Percentiles rank a stretch among this genome's conserved stretches.
These are phyloP conservation scores for Osedax fenrisi DNA, from an alignment of 2,888 invertebrate species.

Conservation along the genomic window DNA sequence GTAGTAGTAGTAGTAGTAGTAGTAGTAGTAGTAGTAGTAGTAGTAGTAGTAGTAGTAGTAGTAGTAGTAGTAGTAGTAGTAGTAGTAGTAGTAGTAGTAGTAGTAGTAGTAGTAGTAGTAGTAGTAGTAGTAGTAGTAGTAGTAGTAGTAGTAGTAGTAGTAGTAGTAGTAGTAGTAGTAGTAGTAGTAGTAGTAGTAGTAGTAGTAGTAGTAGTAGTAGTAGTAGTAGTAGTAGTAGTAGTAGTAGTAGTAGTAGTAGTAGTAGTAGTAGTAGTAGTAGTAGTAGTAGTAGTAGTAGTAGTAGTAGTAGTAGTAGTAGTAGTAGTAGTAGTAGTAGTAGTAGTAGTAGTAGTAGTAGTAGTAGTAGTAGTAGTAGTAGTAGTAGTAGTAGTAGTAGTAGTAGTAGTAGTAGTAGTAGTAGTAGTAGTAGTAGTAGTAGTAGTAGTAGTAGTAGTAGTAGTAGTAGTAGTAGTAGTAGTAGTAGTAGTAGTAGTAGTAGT, in stretches of 20 bases:
- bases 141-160: not conserved
- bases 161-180: not conserved
- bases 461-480: not conserved
- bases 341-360: not conserved
- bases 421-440: not conserved
- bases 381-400: not conserved
- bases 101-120: not conserved
- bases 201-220: not conserved
- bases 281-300: not conserved
- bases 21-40: not conserved
- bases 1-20: not conserved
- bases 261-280: not conserved
- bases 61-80: not conserved
- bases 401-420: not conserved
- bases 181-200: not conserved
- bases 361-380: not conserved
- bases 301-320: not conserved
- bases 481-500: constrained; percentile 2
- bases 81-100: not conserved
- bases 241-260: not conserved
- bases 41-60: not conserved
- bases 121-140: not conserved
- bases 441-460: not conserved
- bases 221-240: not conserved
- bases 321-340: not conserved